Base-by-base conservation (phyloP, 1,140 invertebrate species). In the Bombus huntii region DNA sequence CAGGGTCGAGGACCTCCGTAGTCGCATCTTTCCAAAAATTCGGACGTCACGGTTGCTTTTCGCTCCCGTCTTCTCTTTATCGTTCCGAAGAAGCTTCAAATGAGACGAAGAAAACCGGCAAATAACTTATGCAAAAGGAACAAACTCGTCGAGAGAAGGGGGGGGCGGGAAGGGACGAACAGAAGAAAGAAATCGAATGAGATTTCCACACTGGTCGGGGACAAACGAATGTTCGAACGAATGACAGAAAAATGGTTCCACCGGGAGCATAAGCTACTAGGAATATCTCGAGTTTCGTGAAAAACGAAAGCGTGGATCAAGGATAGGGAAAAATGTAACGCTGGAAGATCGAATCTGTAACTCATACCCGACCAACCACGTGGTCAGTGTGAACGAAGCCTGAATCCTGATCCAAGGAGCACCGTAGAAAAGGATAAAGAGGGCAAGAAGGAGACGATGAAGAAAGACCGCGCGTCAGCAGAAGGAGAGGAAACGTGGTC, bases 401-500 rank as follows among this genome's bases (percentile, higher is more conserved):
- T 87, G n/a, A 78, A 18, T 73, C 34, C 73, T n/a, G 72, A 73
- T 66, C 42, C 73, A 47, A 70, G 86, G 59, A 62, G 73, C 34
- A 34, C n/a, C 25, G 28, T 18, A 68, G 72, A 65, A 65, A 87
- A 59, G 79, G 80, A 83, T 53, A 42, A 77, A 53, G 37, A 37
- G 31, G 42, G 28, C 34, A 66, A 34, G 31, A 31, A 25, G 81
- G 70, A 47, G 71, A 44, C n/a, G 84, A 76, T 53, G 83, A 68
- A 82, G 85, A 85, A 80, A 77, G 72, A 85, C 73, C 31, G 73
- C 76, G 76, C 76, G 76, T 80, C 44, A 44, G 73, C 66, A 78
- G 81, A 76, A 90, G 87, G 76, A 70, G 89, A 88, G 73, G 87
- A 86, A 84, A 89, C 86, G 89, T 91, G 89, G 90, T 79, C 90